Conservation (phyloP, 2,888 invertebrate genomes). For the Deilephila porcellus region DNA sequence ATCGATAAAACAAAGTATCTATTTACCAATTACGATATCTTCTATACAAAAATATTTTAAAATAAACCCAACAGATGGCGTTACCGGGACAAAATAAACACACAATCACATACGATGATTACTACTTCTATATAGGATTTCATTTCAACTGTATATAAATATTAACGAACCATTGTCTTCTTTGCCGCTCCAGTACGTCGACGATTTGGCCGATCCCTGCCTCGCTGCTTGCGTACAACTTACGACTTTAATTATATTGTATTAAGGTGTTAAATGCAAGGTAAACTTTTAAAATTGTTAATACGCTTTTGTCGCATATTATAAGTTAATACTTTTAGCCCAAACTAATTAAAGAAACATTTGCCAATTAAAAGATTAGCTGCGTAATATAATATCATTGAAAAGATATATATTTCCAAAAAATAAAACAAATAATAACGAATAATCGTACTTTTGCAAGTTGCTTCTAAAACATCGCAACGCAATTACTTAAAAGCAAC, state of each 20-base stretch:
- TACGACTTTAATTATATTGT: constrained; percentile 51
- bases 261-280: neutral
- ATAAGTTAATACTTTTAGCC: neutral
- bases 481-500: neutral
- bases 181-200: constrained; percentile 79
- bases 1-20: no score
- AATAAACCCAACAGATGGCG: constrained; percentile 61
- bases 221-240: constrained; percentile 83
- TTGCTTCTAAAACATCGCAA: neutral
- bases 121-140: constrained; percentile 39
- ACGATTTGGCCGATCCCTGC: constrained; percentile 79
- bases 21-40: no score
- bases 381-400: no score
- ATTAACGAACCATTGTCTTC: constrained; percentile 81
- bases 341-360: neutral
- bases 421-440: no score
- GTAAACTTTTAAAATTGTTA: neutral
- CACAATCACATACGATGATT: constrained; percentile 73
- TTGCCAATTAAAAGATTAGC: no score
- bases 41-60: neutral
- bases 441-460: neutral
- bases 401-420: no score
- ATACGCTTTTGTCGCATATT: neutral
- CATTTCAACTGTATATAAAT: constrained; percentile 35
- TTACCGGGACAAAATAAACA: constrained; percentile 66